Evolutionary conservation across 2,888 invertebrate genomes (phyloP), one percentile per base, ranked within the genome.

Genomic region (Aphidius colemani): DNA sequence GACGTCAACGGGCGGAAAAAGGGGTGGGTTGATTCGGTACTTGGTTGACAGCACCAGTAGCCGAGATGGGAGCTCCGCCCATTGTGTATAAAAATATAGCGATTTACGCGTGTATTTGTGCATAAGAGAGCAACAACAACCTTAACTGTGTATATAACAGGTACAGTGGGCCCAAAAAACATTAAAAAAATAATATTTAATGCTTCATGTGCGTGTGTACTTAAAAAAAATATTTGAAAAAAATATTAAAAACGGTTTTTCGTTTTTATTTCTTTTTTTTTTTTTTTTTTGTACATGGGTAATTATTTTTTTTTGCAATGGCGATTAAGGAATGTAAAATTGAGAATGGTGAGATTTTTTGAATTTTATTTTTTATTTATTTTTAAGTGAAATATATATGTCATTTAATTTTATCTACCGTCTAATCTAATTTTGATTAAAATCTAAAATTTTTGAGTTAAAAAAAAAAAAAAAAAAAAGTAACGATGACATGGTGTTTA

Each of bases 1-100:
- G 69, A 71, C 68, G 72, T 67, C 48, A 8, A 58, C 40, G 53
- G 62, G 61, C 46, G 62, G 50, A 45, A 64, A 67, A 55, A 62
- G 63, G 67, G 63, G 69, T 66, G 67, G 66, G 60, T 30, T 30
- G 30, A 30, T 30, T 30, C 30, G 30, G 30, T 68, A 64, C 66
- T 75, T 72, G 74, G 71, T 72, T 75, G 75, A 75, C 73, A 73
- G 72, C 71, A 72, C 72, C 70, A 71, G 67, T 70, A 63, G 71
- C 71, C 9, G 51, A 61, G 44, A 45, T 57, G 39, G 11, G 43
- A 70, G 70, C 77, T 75, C 77, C 77, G 77, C 77, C 77, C 76
- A 77, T 75, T 70, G 69, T 69, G 65, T 71, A 61, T 58, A 59
- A 44, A 63, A 63, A 64, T 55, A 30, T 30, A 0, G 5, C 30